phyloP scores from a whole-genome alignment of 2,797 vertebrate genomes.

The Chaetophractus vellerosus region DNA sequence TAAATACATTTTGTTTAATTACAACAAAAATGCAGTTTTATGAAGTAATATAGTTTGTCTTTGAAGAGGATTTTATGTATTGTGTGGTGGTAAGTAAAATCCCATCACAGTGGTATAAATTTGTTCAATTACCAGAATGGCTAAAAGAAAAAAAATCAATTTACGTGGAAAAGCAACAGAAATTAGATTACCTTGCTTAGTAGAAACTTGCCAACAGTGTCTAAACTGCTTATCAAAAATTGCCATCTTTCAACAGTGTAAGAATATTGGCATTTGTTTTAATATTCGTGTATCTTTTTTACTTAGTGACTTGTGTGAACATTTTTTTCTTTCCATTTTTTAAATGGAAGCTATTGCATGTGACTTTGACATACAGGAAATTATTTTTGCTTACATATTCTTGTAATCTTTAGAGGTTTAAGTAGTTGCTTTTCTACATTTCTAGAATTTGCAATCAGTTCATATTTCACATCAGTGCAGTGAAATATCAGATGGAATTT shows the following conservation, averaged over 20 bases:
- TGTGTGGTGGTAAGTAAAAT: conserved; percentile 89
- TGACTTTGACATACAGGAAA: conserved; percentile 76
- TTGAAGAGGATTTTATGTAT: conserved; percentile 87
- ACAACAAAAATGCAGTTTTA: conserved; percentile 89
- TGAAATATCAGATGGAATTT: conserved; percentile 86
- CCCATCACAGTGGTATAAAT: conserved; percentile 91
- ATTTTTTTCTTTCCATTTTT: conserved; percentile 81
- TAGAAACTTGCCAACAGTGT: conserved; percentile 86
- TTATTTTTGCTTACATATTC: conserved; percentile 73
- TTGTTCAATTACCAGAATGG: conserved; percentile 92
- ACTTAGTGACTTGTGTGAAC: conserved; percentile 75
- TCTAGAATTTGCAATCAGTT: conserved; percentile 81
- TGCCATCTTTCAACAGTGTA: conserved; percentile 80
- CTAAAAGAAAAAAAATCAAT: conserved; percentile 88
- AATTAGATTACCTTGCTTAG: conserved; percentile 89
- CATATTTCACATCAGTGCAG: conserved; percentile 83
- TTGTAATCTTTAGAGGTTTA: conserved; percentile 83
- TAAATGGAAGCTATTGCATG: conserved; percentile 59
- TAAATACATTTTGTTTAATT: conserved; percentile 91
- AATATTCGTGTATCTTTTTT: conserved; percentile 80
- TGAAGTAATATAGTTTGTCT: conserved; percentile 87
- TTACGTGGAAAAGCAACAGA: conserved; percentile 89
- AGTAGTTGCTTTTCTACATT: conserved; percentile 79
- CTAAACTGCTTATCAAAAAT: conserved; percentile 87
- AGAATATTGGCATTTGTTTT: conserved; percentile 79